A percentile compares a stretch with the other conserved stretches of the same genome.
These are phyloP conservation scores for Ctenomys sociabilis DNA, from an alignment of 2,113 vertebrate genomes.

Conservation along the genomic window DNA sequence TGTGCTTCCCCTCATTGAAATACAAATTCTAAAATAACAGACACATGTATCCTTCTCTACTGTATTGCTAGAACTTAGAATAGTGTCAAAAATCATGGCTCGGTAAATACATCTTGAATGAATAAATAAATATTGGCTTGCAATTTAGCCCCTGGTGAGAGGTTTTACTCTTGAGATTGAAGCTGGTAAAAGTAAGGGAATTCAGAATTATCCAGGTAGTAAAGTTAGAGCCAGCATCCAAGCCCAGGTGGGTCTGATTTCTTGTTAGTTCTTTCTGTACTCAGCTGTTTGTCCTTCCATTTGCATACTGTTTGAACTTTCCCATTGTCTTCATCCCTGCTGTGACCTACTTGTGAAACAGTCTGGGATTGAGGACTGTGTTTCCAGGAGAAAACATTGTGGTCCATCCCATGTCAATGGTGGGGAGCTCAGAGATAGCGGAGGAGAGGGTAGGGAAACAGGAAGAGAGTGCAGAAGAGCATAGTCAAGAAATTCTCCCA, in stretches of 20 bases:
- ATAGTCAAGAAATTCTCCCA: not conserved
- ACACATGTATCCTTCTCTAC: not conserved
- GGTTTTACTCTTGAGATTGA: not conserved
- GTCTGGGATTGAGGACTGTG: not conserved
- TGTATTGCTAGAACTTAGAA: not conserved
- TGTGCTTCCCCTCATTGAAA: not conserved
- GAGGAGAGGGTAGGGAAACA: not conserved
- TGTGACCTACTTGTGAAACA: not conserved
- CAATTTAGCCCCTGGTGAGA: not conserved
- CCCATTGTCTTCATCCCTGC: rapidly evolving
- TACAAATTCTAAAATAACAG: not conserved
- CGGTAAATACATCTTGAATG: conserved; percentile 3
- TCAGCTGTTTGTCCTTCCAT: not conserved
- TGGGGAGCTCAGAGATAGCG: not conserved
- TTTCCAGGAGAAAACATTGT: not conserved
- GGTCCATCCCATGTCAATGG: not conserved
- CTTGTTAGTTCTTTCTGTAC: not conserved
- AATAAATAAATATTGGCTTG: not conserved
- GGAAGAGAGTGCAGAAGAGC: not conserved
- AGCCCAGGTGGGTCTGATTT: not conserved
- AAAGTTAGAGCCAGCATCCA: not conserved
- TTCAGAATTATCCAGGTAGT: not conserved
- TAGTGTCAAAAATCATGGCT: not conserved
- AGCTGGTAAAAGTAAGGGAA: not conserved
- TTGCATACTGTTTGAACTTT: not conserved